Percentiles rank a stretch among this genome's conserved stretches.
phyloP scores from a whole-genome alignment of 2,113 vertebrate genomes.

The Isichthys henryi region DNA sequence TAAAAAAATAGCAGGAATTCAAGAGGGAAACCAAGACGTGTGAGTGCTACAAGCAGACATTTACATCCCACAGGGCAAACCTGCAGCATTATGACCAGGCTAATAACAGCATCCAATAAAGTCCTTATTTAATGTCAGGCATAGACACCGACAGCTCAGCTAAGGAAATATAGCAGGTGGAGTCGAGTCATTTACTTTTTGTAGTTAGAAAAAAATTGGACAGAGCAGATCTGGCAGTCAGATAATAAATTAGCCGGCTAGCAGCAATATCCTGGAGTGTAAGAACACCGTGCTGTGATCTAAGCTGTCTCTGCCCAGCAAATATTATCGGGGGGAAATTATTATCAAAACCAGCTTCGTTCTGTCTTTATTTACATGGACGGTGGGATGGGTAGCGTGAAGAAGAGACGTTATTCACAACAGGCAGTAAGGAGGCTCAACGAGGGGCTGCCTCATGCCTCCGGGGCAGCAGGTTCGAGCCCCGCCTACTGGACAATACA shows the following conservation, averaged over 20 bases:
- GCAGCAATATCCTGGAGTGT: constrained; percentile 6
- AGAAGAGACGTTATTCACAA: not conserved
- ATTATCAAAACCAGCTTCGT: constrained; percentile 42
- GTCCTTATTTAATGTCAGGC: not conserved
- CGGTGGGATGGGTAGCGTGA: constrained; percentile 23
- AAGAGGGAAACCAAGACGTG: not conserved
- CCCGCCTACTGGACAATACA: not conserved
- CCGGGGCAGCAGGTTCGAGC: not conserved
- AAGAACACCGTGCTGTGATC: constrained; percentile 19
- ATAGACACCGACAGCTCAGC: not conserved
- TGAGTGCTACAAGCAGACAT: not conserved
- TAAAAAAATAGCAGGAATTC: not conserved
- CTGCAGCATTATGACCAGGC: not conserved
- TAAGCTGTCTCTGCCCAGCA: constrained; percentile 17
- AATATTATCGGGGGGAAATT: constrained; percentile 34
- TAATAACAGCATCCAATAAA: not conserved
- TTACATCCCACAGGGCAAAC: not conserved
- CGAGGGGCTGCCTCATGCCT: not conserved
- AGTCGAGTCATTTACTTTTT: constrained; percentile 5
- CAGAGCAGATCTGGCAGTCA: not conserved
- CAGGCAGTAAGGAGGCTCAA: not conserved
- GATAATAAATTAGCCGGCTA: constrained; percentile 16
- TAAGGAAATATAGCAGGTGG: not conserved
- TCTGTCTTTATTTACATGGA: constrained; percentile 44
- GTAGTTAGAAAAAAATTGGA: constrained; percentile 18